phyloP scores from a whole-genome alignment of 2,888 invertebrate genomes.

The Drosophila parthenogenetica region DNA sequence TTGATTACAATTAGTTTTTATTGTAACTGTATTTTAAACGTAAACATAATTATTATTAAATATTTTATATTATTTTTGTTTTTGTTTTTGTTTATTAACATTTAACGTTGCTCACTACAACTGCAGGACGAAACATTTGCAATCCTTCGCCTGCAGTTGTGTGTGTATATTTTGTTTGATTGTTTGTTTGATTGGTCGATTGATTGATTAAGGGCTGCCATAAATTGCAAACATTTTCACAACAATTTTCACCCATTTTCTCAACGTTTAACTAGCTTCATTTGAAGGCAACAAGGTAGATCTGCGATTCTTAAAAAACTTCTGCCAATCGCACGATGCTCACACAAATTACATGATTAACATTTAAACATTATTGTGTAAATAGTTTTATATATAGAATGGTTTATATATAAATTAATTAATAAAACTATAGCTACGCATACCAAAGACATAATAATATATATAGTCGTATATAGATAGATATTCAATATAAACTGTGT shows the following conservation, averaged over 20 bases:
- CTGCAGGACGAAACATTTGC: slow-evolving; percentile 53
- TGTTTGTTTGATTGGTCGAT: slow-evolving; percentile 20
- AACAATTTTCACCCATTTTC: slow-evolving; percentile 6
- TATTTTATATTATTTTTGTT: slow-evolving; percentile 39
- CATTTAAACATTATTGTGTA: slow-evolving; percentile 45
- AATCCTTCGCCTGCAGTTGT: slow-evolving; percentile 39
- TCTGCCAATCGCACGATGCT: slow-evolving; percentile 56
- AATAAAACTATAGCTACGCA: slow-evolving; percentile 67
- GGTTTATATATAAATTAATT: slow-evolving; percentile 66
- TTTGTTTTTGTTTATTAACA: slow-evolving; percentile 45
- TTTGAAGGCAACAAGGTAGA: slow-evolving; percentile 84
- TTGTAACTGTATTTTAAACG: slow-evolving; percentile 15
- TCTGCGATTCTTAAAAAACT: slow-evolving; percentile 53
- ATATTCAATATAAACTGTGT: slow-evolving; percentile 18
- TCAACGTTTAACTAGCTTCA: slow-evolving; percentile 81
- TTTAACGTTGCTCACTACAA: slow-evolving; percentile 38
- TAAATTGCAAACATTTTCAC: neutral
- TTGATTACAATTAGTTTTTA: slow-evolving; percentile 27
- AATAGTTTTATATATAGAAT: slow-evolving; percentile 23
- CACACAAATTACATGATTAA: slow-evolving; percentile 61
- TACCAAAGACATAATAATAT: slow-evolving; percentile 50
- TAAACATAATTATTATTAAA: slow-evolving; percentile 32
- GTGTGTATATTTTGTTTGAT: slow-evolving; percentile 24
- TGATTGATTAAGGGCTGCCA: slow-evolving; percentile 24
- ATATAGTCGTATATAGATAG: neutral